Evolutionary conservation across 2,888 invertebrate species (phyloP).

Genomic region (Xestobium rufovillosum): DNA sequence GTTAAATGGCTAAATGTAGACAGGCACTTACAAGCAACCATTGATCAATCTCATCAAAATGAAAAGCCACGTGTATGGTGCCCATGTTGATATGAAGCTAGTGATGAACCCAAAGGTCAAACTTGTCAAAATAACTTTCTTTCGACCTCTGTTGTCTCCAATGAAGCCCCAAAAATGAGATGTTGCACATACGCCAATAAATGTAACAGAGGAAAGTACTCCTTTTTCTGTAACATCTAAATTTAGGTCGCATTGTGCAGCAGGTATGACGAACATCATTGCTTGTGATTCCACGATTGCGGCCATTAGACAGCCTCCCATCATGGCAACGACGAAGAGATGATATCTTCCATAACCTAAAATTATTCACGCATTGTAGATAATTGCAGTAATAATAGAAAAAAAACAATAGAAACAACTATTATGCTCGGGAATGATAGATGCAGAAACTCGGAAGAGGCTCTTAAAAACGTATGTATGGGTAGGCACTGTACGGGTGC

Average conservation of each 20-base stretch:
- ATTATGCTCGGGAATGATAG: too few species aligned
- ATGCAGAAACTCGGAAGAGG: too few species aligned
- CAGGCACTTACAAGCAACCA: slow-evolving; percentile 46
- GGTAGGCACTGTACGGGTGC: too few species aligned
- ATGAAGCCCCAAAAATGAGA: slow-evolving; percentile 54
- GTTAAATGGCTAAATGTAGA: too few species aligned
- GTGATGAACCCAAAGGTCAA: slow-evolving; percentile 44
- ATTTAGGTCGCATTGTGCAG: slow-evolving; percentile 59
- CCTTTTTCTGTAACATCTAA: slow-evolving; percentile 56
- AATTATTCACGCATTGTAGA: too few species aligned
- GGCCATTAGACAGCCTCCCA: slow-evolving; percentile 57
- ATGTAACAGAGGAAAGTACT: slow-evolving; percentile 57
- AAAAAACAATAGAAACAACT: too few species aligned
- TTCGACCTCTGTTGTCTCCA: slow-evolving; percentile 49
- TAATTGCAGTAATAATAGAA: too few species aligned
- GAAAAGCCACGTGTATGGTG: slow-evolving; percentile 46
- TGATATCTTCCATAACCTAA: slow-evolving; percentile 59
- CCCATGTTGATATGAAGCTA: slow-evolving; percentile 46
- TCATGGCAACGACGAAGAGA: slow-evolving; percentile 50
- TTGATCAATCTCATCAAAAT: slow-evolving; percentile 47
- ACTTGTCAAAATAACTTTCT: slow-evolving; percentile 44
- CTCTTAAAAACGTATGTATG: too few species aligned
- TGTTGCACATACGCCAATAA: slow-evolving; percentile 54
- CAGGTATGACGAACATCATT: slow-evolving; percentile 58
- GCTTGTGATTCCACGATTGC: slow-evolving; percentile 62